Evolutionary conservation across 1,140 invertebrate species (phyloP).

Genomic region (Agraylea sexmaculata): DNA sequence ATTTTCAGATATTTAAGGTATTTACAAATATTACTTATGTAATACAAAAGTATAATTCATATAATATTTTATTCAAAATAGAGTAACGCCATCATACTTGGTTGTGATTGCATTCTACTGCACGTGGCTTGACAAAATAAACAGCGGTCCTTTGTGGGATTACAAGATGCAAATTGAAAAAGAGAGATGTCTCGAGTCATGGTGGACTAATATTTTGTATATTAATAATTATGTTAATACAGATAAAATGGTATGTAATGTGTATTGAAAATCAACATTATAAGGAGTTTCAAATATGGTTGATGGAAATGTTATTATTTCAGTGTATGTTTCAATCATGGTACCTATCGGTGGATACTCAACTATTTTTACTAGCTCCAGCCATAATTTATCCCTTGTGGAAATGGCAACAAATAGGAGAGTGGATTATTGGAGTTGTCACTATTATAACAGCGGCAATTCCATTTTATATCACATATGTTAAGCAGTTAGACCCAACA

Average conservation of each 20-base stretch:
- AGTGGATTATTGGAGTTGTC: constrained; percentile 39
- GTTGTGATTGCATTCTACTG: constrained; percentile 56
- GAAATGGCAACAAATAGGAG: constrained; percentile 49
- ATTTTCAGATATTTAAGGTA: constrained; percentile 52
- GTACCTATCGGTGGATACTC: constrained; percentile 82
- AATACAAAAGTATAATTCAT: neutral
- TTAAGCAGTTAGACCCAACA: constrained; percentile 49
- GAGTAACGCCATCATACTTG: constrained; percentile 57
- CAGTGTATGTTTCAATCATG: constrained; percentile 85
- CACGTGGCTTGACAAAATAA: constrained; percentile 51
- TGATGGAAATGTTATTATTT: constrained; percentile 20
- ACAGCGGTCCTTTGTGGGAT: constrained; percentile 55
- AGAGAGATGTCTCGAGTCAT: constrained; percentile 53
- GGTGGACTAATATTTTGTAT: constrained; percentile 78
- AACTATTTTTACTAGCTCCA: constrained; percentile 68
- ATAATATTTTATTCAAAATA: constrained; percentile 28
- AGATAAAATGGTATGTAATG: constrained; percentile 46
- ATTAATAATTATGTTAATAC: constrained; percentile 72
- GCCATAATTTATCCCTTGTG: constrained; percentile 59
- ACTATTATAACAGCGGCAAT: constrained; percentile 44
- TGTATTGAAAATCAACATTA: constrained; percentile 3
- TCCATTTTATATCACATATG: constrained; percentile 49
- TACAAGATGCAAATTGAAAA: constrained; percentile 45
- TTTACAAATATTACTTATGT: constrained; percentile 10
- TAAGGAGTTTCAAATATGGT: constrained; percentile 3